A percentile compares a stretch with the other conserved stretches of the same genome.
phyloP scores from a whole-genome alignment of 2,888 invertebrate genomes.

The Cybosia mesomella region DNA sequence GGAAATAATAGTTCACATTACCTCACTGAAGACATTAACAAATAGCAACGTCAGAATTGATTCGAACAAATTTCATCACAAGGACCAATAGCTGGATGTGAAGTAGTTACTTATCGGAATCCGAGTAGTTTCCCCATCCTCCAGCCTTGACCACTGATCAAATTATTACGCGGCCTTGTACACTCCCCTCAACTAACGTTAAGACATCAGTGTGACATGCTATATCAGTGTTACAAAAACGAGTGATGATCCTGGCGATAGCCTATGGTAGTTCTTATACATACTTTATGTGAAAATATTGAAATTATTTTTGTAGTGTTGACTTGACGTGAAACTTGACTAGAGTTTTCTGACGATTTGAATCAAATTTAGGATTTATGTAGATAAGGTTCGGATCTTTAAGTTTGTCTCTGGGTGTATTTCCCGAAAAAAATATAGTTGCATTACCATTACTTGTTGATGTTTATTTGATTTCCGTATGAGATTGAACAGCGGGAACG shows the following conservation, averaged over 20 bases:
- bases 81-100: background rate
- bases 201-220: constrained; percentile 1
- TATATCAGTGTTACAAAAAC: background rate
- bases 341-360: no score
- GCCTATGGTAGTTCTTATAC: background rate
- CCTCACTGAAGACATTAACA: background rate
- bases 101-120: constrained; percentile 4
- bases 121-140: constrained; percentile 4
- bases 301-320: no score
- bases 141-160: background rate
- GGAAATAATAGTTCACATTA: background rate
- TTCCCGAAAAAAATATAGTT: no score
- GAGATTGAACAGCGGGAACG: no score
- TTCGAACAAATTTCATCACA: constrained; percentile 1
- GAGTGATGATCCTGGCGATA: background rate
- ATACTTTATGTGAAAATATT: no score
- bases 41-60: background rate
- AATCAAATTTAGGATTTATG: no score
- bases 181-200: background rate
- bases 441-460: no score
- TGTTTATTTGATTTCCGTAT: no score
- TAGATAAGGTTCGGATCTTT: no score
- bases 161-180: background rate
- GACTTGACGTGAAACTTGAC: no score
- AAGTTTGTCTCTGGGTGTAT: no score